Conservation (phyloP, 2,797 vertebrate species). For the Poecile montanus region DNA sequence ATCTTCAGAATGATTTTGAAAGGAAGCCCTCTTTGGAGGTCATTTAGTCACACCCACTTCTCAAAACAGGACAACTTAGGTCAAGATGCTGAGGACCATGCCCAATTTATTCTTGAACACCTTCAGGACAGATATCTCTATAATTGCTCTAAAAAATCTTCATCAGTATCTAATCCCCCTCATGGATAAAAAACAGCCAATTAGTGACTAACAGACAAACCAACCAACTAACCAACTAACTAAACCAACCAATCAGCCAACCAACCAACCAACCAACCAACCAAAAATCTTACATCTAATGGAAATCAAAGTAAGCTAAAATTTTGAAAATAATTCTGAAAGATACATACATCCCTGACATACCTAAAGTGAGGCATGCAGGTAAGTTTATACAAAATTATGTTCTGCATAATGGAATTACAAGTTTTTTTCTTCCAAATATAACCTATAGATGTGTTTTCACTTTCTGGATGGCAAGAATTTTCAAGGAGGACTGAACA, state of each 20-base stretch:
- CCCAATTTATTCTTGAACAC: not conserved
- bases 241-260: not conserved
- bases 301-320: not conserved
- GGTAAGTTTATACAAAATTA: not conserved
- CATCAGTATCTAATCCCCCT: not conserved
- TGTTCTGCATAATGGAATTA: not conserved
- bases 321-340: not conserved
- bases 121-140: not conserved
- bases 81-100: not conserved
- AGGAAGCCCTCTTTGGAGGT: not conserved
- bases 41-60: not conserved
- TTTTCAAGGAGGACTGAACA: not conserved
- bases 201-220: not conserved
- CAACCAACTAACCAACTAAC: not conserved
- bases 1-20: not conserved
- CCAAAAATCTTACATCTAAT: not conserved
- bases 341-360: not conserved
- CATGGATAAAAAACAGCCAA: not conserved
- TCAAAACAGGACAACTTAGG: not conserved
- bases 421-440: not conserved
- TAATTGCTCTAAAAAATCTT: not conserved
- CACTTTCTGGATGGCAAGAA: not conserved
- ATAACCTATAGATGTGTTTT: not conserved
- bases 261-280: not conserved
- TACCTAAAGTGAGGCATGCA: not conserved